Percentiles rank a stretch among this genome's conserved stretches.
These are phyloP conservation scores for Chaetodon trifasciatus DNA, from an alignment of 2,797 vertebrate species.

Conservation along the genomic window DNA sequence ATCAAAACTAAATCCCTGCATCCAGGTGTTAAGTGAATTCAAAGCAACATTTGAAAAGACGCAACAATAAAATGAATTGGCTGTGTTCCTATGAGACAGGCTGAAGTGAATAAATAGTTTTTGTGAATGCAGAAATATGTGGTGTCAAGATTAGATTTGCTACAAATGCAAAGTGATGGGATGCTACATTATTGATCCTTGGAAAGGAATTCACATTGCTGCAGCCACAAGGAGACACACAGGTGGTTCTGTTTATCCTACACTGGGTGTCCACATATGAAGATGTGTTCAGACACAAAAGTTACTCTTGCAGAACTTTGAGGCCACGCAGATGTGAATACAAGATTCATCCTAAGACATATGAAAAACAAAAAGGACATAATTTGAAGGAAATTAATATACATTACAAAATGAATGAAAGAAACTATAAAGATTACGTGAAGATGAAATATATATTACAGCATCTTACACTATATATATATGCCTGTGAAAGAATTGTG, in stretches of 20 bases:
- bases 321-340: no score
- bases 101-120: neutral
- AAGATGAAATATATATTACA: neutral
- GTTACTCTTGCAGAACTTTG: neutral
- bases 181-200: neutral
- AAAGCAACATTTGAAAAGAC: neutral
- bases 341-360: neutral
- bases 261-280: neutral
- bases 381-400: neutral
- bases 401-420: neutral
- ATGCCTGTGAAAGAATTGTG: neutral
- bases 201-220: neutral
- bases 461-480: neutral
- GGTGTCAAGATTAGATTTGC: neutral
- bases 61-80: neutral
- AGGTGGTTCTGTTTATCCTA: neutral
- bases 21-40: neutral
- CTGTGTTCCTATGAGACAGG: neutral
- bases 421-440: neutral
- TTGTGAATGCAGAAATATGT: neutral
- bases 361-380: neutral
- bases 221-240: neutral
- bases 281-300: neutral
- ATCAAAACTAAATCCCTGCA: slow-evolving; percentile 2
- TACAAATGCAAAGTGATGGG: slow-evolving; percentile 1